Evolutionary conservation across 2,888 invertebrate genomes (phyloP), one percentile per base, ranked within the genome.

Genomic region (Megamerina dolium): DNA sequence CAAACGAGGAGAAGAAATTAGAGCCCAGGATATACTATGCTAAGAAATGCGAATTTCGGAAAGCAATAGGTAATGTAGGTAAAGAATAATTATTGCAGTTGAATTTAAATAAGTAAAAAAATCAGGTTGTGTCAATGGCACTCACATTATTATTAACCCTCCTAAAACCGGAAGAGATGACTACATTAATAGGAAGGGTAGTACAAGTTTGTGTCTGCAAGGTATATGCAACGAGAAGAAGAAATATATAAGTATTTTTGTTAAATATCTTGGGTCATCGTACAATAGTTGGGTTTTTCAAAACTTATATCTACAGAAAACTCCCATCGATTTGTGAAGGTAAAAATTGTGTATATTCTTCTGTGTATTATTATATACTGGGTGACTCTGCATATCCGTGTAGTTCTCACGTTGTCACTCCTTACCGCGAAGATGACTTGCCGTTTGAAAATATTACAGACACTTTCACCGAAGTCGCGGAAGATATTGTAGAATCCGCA

Each of bases 341-440:
- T 33, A 41, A 31, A 17, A 23, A n/a, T 35, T 12, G 4, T 35
- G n/a, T 18, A 9, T 4, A 13, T 8, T 10, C 6, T 23, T 4
- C 5, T 46, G 13, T 14, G 43, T 39, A 40, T 21, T 42, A 31
- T 20, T 32, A 36, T 40, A 10, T 46, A 27, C 33, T 48, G 8
- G 47, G 44, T 12, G 47, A 44, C 16, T 49, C 41, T 6, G 41
- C 47, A 4, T 52, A 52, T 39, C 46, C 43, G 6, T 46, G 44
- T 27, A 37, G 17, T 12, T 21, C 43, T 18, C 27, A 42, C 23
- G 4, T 49, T 3, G 4, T 51, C 10, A 45, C 43, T 3, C 47
- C 47, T 1, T 44, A 37, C 31, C 27, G 27, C 8, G 29, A 43
- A 18, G 40, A 45, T 40, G 43, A n/a, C n/a, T n/a, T n/a, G n/a